Evolutionary conservation across 2,888 invertebrate species (phyloP).

Genomic region (Cordilura impudica): DNA sequence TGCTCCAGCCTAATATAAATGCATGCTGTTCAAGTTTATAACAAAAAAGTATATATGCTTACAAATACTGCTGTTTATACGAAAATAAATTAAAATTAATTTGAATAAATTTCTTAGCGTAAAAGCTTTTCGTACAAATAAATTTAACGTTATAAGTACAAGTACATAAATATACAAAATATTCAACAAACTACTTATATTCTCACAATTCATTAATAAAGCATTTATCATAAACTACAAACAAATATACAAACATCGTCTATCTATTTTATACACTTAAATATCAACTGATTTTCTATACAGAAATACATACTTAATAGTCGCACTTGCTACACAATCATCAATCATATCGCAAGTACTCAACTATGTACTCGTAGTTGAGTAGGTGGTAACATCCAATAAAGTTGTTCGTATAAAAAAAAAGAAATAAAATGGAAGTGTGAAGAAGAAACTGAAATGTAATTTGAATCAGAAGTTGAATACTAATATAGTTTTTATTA

Average conservation of each 20-base stretch:
- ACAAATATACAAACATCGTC: too few species aligned
- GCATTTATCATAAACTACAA: slow-evolving; percentile 11
- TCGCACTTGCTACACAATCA: neutral
- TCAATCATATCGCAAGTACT: neutral
- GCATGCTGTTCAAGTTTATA: too few species aligned
- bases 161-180: neutral
- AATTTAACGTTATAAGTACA: neutral
- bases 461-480: slow-evolving; percentile 11
- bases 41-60: neutral
- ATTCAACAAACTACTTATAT: neutral
- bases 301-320: neutral
- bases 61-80: neutral
- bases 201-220: slow-evolving; percentile 29
- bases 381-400: neutral
- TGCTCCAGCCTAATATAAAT: too few species aligned
- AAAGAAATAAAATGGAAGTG: neutral
- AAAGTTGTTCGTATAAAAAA: neutral
- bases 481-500: slow-evolving; percentile 16
- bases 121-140: neutral
- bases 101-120: neutral
- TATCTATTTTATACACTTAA: neutral
- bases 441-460: neutral
- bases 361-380: neutral
- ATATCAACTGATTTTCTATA: neutral
- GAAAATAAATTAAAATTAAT: neutral